These are phyloP conservation scores for Parnassius orleans DNA, from an alignment of 2,888 invertebrate genomes.

Conservation along the genomic window DNA sequence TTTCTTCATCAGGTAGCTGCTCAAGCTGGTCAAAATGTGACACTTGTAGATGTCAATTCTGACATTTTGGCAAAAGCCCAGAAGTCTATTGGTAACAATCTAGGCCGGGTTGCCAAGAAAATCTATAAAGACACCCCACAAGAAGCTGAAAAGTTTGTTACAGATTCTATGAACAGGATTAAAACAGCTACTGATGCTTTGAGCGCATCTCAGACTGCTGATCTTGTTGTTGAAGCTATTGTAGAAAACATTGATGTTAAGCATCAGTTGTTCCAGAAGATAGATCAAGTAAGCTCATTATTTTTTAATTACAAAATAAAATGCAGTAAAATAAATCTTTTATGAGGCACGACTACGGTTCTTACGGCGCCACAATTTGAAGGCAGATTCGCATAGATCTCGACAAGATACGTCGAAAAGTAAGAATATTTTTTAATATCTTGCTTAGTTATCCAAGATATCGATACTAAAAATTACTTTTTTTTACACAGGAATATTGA, in stretches of 20 bases:
- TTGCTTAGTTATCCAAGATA: no score
- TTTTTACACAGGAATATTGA: no score
- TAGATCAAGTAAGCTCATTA: slow-evolving; percentile 81
- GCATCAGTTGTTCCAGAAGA: slow-evolving; percentile 86
- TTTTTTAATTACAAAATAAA: not conserved
- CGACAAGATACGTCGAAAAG: no score
- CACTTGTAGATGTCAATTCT: slow-evolving; percentile 88
- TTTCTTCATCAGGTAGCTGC: slow-evolving; percentile 86
- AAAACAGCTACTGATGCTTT: slow-evolving; percentile 82
- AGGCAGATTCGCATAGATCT: no score
- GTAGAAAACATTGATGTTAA: slow-evolving; percentile 90
- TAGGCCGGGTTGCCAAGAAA: slow-evolving; percentile 90
- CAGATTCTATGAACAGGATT: slow-evolving; percentile 82
- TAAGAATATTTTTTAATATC: no score
- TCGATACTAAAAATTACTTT: no score
- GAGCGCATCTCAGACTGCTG: slow-evolving; percentile 83
- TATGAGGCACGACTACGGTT: no score
- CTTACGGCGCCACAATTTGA: no score
- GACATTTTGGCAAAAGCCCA: slow-evolving; percentile 87
- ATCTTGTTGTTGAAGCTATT: slow-evolving; percentile 92
- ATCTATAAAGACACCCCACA: slow-evolving; percentile 84
- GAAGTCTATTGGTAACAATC: slow-evolving; percentile 84
- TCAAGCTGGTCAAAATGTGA: slow-evolving; percentile 90
- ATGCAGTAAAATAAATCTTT: no score
- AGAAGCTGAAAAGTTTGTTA: slow-evolving; percentile 85